Conservation (phyloP, 2,113 vertebrate species). For the Ictalurus furcatus region DNA sequence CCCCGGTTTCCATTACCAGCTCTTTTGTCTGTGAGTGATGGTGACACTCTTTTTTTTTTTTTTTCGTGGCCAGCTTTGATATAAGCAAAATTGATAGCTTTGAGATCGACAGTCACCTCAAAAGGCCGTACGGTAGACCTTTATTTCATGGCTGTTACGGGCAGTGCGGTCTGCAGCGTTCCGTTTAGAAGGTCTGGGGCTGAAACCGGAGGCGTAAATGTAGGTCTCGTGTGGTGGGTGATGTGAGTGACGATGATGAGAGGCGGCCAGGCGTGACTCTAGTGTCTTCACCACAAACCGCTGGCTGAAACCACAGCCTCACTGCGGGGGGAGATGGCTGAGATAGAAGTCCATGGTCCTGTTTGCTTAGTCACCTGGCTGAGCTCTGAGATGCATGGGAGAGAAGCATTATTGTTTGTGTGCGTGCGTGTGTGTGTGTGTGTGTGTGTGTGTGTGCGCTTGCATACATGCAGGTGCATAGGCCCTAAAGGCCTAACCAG, state of each 20-base stretch:
- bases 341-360: background rate
- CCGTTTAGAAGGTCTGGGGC: background rate
- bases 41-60: background rate
- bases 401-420: background rate
- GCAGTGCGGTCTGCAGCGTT: background rate
- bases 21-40: constrained; percentile 18
- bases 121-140: constrained; percentile 1
- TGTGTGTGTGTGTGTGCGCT: constrained; percentile 16
- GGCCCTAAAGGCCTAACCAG: constrained; percentile 31
- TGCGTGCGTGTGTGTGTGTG: constrained; percentile 11
- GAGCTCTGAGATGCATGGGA: background rate
- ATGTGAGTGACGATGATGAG: constrained; percentile 4
- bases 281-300: constrained; percentile 36
- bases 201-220: constrained; percentile 25
- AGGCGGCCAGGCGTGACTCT: constrained; percentile 17
- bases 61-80: constrained; percentile 19
- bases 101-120: constrained; percentile 25
- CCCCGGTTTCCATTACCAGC: background rate
- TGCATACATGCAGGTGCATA: constrained; percentile 21
- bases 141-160: constrained; percentile 7
- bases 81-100: background rate
- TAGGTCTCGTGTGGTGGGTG: background rate
- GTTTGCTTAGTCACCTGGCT: constrained; percentile 14
- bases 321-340: background rate
- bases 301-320: constrained; percentile 2